Conservation (phyloP, 2,888 invertebrate genomes). For the Dinocampus coccinellae region DNA sequence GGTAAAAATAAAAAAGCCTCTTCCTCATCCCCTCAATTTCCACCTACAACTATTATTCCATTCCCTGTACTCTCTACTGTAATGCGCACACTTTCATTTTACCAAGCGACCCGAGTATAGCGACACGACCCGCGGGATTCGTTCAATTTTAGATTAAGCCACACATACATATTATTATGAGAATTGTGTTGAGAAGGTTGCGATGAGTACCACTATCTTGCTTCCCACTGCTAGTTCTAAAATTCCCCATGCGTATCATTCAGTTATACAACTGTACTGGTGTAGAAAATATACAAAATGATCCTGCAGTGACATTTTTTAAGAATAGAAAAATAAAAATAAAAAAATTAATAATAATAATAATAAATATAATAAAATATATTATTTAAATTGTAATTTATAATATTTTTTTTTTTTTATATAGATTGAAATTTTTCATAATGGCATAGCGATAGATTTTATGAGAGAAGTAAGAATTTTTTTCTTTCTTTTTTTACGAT, state of each 20-base stretch:
- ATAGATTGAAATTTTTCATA: not conserved
- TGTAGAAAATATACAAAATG: not conserved
- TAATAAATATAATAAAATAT: not conserved
- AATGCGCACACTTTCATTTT: slow-evolving; percentile 28
- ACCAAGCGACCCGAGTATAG: not conserved
- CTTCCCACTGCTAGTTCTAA: slow-evolving; percentile 6
- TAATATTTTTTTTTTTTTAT: not conserved
- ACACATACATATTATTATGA: slow-evolving; percentile 37
- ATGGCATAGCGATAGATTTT: not conserved
- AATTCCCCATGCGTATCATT: slow-evolving; percentile 30
- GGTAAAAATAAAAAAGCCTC: slow-evolving; percentile 12
- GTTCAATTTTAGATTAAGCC: slow-evolving; percentile 61
- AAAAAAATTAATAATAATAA: too few species aligned
- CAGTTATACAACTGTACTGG: slow-evolving; percentile 9
- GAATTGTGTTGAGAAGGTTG: slow-evolving; percentile 12
- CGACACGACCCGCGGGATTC: slow-evolving; percentile 54
- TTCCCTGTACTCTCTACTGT: slow-evolving; percentile 23
- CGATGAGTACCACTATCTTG: slow-evolving; percentile 4
- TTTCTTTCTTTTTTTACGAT: not conserved
- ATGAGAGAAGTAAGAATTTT: not conserved
- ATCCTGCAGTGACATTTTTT: not conserved
- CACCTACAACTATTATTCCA: too few species aligned
- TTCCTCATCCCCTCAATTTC: too few species aligned
- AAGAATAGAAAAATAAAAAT: not conserved
- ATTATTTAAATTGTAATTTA: not conserved